Conservation (phyloP, 2,888 invertebrate species). For the Cataglyphis cursor region DNA sequence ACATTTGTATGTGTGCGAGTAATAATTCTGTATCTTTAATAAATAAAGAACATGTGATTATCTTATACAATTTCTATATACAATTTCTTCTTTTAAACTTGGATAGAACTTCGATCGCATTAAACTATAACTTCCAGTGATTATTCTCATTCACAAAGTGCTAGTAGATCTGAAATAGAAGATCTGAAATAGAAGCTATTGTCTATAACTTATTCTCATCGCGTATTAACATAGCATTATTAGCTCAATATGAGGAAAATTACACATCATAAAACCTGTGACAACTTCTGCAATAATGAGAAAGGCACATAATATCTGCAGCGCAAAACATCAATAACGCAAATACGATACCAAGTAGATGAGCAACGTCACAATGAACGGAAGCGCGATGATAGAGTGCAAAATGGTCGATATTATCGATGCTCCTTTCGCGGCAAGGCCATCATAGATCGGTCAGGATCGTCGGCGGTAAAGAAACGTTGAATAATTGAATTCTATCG, state of each 20-base stretch:
- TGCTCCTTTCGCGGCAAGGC: constrained; percentile 24
- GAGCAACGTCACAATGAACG: not conserved
- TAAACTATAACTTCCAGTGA: not conserved
- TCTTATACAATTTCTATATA: too few relatives aligned
- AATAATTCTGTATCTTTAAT: not conserved
- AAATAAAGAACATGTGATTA: not conserved
- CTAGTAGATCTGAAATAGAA: not conserved
- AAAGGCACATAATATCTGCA: not conserved
- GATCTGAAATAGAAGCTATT: not conserved
- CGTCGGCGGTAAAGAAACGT: constrained; percentile 17
- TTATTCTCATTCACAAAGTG: not conserved
- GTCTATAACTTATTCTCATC: not conserved
- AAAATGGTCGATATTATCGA: constrained; percentile 54
- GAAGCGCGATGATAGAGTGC: constrained; percentile 36
- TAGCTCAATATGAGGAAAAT: not conserved
- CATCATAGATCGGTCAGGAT: constrained; percentile 44
- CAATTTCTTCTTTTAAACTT: not conserved
- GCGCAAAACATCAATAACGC: constrained; percentile 21
- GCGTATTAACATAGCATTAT: not conserved
- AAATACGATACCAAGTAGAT: not conserved
- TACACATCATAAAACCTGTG: not conserved
- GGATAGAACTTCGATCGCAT: not conserved
- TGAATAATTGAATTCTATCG: constrained; percentile 72
- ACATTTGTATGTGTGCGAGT: not conserved
- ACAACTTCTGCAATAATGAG: not conserved